These are phyloP conservation scores for Peromyscus californicus DNA, from an alignment of 2,113 vertebrate genomes.

Conservation along the genomic window DNA sequence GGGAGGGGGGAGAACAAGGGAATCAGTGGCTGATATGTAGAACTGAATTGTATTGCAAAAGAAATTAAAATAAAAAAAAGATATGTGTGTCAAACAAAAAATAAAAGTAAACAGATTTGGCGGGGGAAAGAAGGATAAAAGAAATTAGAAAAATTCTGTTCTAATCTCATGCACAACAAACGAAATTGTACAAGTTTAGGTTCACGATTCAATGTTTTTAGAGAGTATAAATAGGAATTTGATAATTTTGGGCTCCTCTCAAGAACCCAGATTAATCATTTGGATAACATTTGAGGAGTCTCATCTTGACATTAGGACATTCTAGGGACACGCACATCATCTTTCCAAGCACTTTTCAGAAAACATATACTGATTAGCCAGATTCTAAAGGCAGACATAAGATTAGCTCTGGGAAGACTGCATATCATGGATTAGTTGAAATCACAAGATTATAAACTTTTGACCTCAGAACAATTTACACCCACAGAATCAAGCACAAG, in stretches of 20 bases:
- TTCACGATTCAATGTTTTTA: neutral
- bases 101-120: neutral
- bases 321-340: neutral
- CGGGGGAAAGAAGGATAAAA: neutral
- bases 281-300: neutral
- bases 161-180: neutral
- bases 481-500: neutral
- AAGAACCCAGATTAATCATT: neutral
- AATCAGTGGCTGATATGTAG: no score
- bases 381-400: neutral
- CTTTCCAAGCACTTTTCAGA: neutral
- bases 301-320: constrained; percentile 4
- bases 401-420: neutral
- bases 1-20: no score
- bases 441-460: constrained; percentile 16
- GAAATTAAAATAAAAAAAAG: no score
- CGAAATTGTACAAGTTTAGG: neutral
- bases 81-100: neutral
- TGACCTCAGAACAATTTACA: neutral
- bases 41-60: no score
- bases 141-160: neutral
- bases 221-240: neutral
- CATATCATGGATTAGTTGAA: neutral
- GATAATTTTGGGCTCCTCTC: neutral
- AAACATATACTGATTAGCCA: neutral